Percentiles rank a stretch among this genome's conserved stretches.
phyloP scores from a whole-genome alignment of 2,113 vertebrate genomes.

The Chloropsis cyanopogon region DNA sequence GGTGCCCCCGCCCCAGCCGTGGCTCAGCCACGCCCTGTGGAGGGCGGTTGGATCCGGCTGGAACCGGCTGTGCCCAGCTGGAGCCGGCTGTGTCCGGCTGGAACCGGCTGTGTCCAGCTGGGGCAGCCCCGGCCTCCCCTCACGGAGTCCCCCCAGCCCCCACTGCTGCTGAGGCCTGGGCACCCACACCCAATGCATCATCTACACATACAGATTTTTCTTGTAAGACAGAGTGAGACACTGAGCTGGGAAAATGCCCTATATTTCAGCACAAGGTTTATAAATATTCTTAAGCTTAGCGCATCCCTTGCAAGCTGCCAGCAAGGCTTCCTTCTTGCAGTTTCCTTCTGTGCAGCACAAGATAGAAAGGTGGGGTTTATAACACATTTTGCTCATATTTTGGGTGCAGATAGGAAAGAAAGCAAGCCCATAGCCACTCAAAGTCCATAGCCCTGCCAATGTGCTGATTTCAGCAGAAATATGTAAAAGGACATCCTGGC shows the following conservation, averaged over 20 bases:
- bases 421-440: background rate
- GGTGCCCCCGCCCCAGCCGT: rapidly evolving
- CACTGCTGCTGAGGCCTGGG: rapidly evolving
- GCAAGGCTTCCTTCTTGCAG: background rate
- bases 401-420: background rate
- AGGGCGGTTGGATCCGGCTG: rapidly evolving
- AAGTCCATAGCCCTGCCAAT: background rate
- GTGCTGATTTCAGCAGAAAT: background rate
- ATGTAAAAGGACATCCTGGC: background rate
- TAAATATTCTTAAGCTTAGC: background rate
- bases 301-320: background rate
- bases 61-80: rapidly evolving
- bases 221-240: background rate
- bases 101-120: rapidly evolving
- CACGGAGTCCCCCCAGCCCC: rapidly evolving
- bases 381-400: background rate
- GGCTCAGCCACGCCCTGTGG: rapidly evolving
- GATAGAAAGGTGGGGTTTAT: background rate
- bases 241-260: background rate
- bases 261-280: background rate
- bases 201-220: rapidly evolving
- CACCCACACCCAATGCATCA: background rate
- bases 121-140: rapidly evolving
- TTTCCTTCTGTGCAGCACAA: background rate
- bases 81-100: rapidly evolving